Evolutionary conservation across 1,140 invertebrate genomes (phyloP).

Genomic region (Euwallacea fornicatus): DNA sequence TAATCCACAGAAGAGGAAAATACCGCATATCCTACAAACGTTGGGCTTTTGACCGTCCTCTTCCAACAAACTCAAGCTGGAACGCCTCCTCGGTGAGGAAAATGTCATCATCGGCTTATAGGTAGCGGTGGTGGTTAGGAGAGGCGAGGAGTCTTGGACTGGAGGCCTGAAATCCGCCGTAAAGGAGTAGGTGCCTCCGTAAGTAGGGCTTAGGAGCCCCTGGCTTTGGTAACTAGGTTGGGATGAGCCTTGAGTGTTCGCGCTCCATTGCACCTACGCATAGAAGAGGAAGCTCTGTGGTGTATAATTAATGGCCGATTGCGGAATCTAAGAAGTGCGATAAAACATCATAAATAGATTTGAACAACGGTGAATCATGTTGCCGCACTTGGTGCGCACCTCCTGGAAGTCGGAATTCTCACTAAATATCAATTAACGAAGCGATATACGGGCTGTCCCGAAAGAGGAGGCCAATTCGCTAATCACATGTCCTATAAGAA

Average conservation of each 20-base stretch:
- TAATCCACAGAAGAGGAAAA: slow-evolving; percentile 38
- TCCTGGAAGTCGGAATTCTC: background rate
- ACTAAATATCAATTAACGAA: too few relatives aligned
- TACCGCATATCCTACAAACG: slow-evolving; percentile 88
- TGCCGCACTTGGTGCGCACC: background rate
- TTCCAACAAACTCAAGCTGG: slow-evolving; percentile 52
- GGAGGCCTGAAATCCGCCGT: slow-evolving; percentile 74
- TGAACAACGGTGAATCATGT: background rate
- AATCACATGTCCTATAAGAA: too few relatives aligned
- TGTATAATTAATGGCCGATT: background rate
- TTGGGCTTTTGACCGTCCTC: slow-evolving; percentile 75
- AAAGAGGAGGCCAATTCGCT: too few relatives aligned
- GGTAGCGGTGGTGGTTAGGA: slow-evolving; percentile 38
- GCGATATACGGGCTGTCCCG: too few relatives aligned
- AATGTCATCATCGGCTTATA: slow-evolving; percentile 51
- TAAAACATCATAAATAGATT: background rate
- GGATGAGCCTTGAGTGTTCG: slow-evolving; percentile 53
- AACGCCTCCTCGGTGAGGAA: slow-evolving; percentile 44
- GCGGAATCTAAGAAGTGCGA: background rate
- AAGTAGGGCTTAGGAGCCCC: slow-evolving; percentile 63
- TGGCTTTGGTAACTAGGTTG: slow-evolving; percentile 58
- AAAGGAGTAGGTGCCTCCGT: slow-evolving; percentile 72
- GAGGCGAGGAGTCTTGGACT: slow-evolving; percentile 40
- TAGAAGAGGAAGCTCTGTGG: background rate
- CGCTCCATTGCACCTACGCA: slow-evolving; percentile 65